Evolutionary conservation across 2,888 invertebrate genomes (phyloP).

Genomic region (Tyria jacobaeae): DNA sequence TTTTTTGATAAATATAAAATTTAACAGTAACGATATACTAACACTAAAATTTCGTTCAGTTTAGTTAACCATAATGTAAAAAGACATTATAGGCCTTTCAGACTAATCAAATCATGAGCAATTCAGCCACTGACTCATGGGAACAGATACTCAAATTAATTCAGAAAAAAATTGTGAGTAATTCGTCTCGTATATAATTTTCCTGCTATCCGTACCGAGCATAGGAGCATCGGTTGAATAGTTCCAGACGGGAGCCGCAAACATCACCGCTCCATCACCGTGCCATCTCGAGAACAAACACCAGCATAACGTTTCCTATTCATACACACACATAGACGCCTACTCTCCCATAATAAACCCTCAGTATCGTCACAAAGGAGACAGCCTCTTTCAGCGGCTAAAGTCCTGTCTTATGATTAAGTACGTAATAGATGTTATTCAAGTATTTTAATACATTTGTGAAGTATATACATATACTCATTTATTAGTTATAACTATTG

Average conservation of each 20-base stretch:
- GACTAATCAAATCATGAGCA: no score
- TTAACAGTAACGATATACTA: no score
- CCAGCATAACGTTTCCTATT: conserved; percentile 53
- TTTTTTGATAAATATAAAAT: no score
- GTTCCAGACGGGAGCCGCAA: conserved; percentile 74
- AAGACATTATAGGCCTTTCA: no score
- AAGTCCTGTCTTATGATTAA: conserved; percentile 48
- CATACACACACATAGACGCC: conserved; percentile 39
- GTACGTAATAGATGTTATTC: conserved; percentile 39
- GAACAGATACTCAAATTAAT: no score
- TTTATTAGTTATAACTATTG: no score
- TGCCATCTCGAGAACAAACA: conserved; percentile 79
- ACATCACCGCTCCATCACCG: conserved; percentile 72
- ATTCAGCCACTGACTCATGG: no score
- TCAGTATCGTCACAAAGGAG: conserved; percentile 48
- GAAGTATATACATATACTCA: no score
- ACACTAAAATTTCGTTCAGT: no score
- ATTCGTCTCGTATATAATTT: background rate
- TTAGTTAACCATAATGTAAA: no score
- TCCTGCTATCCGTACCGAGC: conserved; percentile 42
- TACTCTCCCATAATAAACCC: conserved; percentile 39
- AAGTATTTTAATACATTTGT: conserved; percentile 7
- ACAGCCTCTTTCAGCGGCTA: conserved; percentile 47
- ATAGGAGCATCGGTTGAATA: conserved; percentile 68
- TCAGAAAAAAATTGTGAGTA: no score